These are phyloP conservation scores for Drosophila bocqueti DNA, from an alignment of 1,140 invertebrate species.

Conservation along the genomic window DNA sequence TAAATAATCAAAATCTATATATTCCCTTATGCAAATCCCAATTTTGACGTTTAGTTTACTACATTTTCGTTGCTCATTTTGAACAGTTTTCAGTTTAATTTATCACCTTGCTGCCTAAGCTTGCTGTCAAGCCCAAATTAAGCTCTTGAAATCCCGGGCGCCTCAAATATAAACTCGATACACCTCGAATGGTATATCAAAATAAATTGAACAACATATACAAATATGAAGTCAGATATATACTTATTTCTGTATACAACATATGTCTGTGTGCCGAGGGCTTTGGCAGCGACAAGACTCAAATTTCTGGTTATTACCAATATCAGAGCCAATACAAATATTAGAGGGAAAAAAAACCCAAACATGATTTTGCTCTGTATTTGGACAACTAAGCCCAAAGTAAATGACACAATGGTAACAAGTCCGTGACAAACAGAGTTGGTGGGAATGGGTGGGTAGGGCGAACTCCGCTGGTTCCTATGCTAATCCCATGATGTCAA, in stretches of 20 bases:
- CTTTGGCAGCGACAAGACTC: constrained; percentile 57
- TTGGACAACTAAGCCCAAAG: constrained; percentile 73
- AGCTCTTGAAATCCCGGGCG: constrained; percentile 56
- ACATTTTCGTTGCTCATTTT: not conserved
- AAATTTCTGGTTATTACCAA: constrained; percentile 74
- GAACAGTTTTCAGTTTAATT: constrained; percentile 26
- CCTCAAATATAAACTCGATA: constrained; percentile 50
- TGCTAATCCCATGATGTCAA: constrained; percentile 79
- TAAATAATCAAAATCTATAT: not conserved
- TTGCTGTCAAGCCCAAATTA: constrained; percentile 31
- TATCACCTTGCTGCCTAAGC: constrained; percentile 36
- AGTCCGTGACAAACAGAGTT: constrained; percentile 39
- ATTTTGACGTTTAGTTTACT: not conserved
- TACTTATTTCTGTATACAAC: constrained; percentile 17
- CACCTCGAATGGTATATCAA: constrained; percentile 51
- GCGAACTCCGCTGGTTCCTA: constrained; percentile 31
- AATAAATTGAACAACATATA: constrained; percentile 38
- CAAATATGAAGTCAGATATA: constrained; percentile 13
- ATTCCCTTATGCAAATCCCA: not conserved
- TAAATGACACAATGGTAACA: constrained; percentile 71
- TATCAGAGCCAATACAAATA: constrained; percentile 79
- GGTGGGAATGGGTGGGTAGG: constrained; percentile 9
- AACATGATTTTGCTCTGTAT: constrained; percentile 49
- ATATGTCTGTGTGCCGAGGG: constrained; percentile 35
- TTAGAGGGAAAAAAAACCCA: constrained; percentile 29